Conservation (phyloP, 2,888 invertebrate genomes). For the Ephialtes manifestator region DNA sequence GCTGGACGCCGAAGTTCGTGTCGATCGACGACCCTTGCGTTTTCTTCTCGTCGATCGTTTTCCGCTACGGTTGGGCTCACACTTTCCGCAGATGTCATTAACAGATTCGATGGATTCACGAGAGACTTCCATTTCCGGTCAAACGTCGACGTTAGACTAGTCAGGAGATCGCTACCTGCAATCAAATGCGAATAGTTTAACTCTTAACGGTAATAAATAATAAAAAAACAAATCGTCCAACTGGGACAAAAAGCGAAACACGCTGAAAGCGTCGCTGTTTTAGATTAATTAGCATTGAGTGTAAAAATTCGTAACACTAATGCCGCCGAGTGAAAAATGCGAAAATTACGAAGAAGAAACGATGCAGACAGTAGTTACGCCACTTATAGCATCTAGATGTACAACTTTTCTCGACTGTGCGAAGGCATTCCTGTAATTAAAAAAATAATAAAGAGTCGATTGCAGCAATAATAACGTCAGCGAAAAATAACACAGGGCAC, state of each 20-base stretch:
- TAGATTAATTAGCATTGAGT: slow-evolving; percentile 57
- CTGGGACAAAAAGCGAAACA: slow-evolving; percentile 59
- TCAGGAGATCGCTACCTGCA: slow-evolving; percentile 94
- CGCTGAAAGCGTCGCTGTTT: slow-evolving; percentile 75
- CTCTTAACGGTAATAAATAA: neutral
- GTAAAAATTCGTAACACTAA: slow-evolving; percentile 49
- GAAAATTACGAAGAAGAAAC: slow-evolving; percentile 54
- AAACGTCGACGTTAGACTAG: slow-evolving; percentile 94
- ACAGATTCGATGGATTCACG: slow-evolving; percentile 87
- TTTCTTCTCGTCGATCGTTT: slow-evolving; percentile 72
- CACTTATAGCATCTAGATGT: slow-evolving; percentile 45
- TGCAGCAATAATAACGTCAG: slow-evolving; percentile 64
- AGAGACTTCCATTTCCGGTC: slow-evolving; percentile 93
- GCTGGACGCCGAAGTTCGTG: slow-evolving; percentile 69
- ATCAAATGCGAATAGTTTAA: slow-evolving; percentile 72
- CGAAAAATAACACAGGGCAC: slow-evolving; percentile 53
- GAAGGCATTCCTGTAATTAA: slow-evolving; percentile 69
- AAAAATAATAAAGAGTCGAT: slow-evolving; percentile 69
- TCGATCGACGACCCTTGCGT: slow-evolving; percentile 67
- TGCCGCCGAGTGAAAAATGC: slow-evolving; percentile 53
- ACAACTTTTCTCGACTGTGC: slow-evolving; percentile 52
- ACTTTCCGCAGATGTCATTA: slow-evolving; percentile 70
- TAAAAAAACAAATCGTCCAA: neutral
- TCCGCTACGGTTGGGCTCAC: slow-evolving; percentile 71
- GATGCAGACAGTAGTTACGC: slow-evolving; percentile 49